A percentile compares a stretch with the other conserved stretches of the same genome.
These are phyloP conservation scores for Amiota communis DNA, from an alignment of 2,888 invertebrate genomes.

Conservation along the genomic window DNA sequence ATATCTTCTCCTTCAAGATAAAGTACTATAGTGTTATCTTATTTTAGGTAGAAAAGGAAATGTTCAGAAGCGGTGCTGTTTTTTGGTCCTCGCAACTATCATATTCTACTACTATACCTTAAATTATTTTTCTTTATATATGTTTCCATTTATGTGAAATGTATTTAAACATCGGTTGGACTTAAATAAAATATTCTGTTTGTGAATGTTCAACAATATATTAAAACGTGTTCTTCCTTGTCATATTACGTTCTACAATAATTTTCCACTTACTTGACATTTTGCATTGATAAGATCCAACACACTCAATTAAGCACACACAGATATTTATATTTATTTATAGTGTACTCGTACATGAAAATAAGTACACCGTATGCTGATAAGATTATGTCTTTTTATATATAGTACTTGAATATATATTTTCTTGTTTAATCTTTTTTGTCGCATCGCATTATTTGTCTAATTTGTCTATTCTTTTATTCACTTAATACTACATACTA, in stretches of 20 bases:
- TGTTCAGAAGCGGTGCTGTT: too few relatives aligned
- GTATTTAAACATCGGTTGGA: too few relatives aligned
- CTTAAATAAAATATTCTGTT: neutral
- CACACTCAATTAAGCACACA: neutral
- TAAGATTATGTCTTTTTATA: neutral
- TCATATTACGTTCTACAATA: neutral
- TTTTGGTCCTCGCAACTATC: too few relatives aligned
- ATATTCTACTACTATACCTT: too few relatives aligned
- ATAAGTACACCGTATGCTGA: neutral
- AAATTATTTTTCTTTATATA: too few relatives aligned
- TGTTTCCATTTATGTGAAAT: too few relatives aligned
- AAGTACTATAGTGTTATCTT: too few relatives aligned
- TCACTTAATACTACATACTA: too few relatives aligned
- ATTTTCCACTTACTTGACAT: constrained; percentile 15
- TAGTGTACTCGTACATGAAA: neutral
- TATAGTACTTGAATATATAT: neutral
- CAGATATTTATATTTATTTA: neutral
- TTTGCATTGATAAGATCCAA: constrained; percentile 1
- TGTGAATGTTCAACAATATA: neutral
- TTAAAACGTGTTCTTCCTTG: neutral
- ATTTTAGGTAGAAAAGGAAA: too few relatives aligned
- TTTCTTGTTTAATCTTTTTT: neutral
- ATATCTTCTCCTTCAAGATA: too few relatives aligned
- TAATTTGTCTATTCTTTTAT: too few relatives aligned
- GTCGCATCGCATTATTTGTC: neutral